Evolutionary conservation across 2,888 invertebrate species (phyloP), one percentile per base, ranked within the genome.

Genomic region (Ophion costatus): DNA sequence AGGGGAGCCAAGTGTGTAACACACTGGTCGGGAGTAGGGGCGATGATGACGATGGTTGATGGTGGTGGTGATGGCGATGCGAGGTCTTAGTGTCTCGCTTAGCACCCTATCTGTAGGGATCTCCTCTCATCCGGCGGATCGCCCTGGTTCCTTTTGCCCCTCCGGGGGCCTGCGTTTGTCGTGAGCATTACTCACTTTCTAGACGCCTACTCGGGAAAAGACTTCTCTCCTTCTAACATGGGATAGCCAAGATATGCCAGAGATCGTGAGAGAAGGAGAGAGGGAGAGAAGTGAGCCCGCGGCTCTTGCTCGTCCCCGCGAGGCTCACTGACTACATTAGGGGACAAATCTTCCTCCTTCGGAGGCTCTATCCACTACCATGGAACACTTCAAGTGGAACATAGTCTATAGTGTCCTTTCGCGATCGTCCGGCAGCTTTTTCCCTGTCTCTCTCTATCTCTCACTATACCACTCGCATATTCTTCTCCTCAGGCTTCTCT

Each of bases 131-230:
- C 86, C 82, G 85, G 76, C 33, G 85, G 80, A 82, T 82, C 85
- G 82, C 77, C 77, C 82, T 59, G 73, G 85, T 69, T 70, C 80
- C 85, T 76, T 80, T 74, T 74, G 42, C 61, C 88, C 88, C 88
- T 89, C 87, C 87, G 90, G 90, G 92, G 91, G 82, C 91, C 93
- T 93, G 93, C 92, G 93, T 93, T 93, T 93, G 93, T 93, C 93
- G 93, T 93, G 92, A 93, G 93, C 93, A 93, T 93, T 93, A 93
- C 93, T 93, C 93, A 93, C 93, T 92, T 91, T 92, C 90, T 91
- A 90, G 92, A 91, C 91, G 91, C 91, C 91, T 91, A 90, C 90
- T 91, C 89, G 91, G 90, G 85, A 89, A 86, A 84, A 77, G 71
- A 61, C 69, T 77, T 51, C 67, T 83, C 90, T 87, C 88, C 79